A percentile compares a stretch with the other conserved stretches of the same genome.
phyloP scores from a whole-genome alignment of 2,888 invertebrate genomes.

The Apamea crenata region DNA sequence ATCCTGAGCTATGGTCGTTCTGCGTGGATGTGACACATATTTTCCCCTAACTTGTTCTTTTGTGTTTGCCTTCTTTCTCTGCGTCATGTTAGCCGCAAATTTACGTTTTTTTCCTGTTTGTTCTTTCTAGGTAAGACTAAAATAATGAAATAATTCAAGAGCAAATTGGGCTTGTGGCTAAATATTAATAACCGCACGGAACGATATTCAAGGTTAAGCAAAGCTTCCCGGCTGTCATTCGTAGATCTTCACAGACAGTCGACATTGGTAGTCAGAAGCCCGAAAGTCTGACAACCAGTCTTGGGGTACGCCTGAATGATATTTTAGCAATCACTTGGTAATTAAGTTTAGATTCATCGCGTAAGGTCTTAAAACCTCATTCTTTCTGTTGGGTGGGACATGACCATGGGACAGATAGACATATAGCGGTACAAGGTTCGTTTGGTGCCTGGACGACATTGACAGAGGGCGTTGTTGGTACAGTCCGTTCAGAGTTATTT shows the following conservation, averaged over 20 bases:
- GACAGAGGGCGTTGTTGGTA: neutral
- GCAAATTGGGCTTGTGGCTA: neutral
- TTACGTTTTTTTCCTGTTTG: no score
- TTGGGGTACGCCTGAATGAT: neutral
- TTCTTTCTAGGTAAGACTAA: no score
- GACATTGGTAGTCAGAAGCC: neutral
- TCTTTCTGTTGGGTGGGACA: neutral
- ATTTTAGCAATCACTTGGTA: no score
- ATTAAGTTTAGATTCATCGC: no score
- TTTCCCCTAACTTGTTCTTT: no score
- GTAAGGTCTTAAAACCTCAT: neutral
- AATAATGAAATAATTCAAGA: neutral
- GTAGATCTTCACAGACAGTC: neutral
- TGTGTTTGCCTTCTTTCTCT: no score
- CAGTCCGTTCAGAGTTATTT: no score
- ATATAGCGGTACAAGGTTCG: neutral
- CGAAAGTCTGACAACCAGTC: neutral
- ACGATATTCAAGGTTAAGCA: neutral
- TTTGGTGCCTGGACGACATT: neutral
- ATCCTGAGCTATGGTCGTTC: no score
- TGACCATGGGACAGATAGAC: neutral
- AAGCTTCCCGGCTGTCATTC: neutral
- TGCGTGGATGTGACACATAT: no score
- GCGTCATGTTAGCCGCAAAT: no score
- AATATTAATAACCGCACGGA: neutral